Base-by-base conservation (phyloP, 92 coral and sea anemone genomes). In the Parazoanthus atlanticus region DNA sequence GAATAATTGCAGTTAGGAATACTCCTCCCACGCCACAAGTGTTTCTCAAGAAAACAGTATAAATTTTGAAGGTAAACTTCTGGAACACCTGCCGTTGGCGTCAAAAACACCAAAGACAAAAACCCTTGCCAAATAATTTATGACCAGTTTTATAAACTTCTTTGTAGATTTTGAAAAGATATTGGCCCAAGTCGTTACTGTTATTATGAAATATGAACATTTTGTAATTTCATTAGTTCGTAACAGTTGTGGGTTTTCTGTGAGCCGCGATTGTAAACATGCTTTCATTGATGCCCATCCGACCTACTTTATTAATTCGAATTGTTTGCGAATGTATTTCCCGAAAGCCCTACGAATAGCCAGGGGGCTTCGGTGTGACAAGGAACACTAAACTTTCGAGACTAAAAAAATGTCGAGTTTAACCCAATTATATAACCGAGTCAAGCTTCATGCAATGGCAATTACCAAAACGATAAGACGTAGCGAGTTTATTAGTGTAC, bases 141-240 rank as follows among this genome's bases (percentile, higher is more conserved):
- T 75, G 47, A 34, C n/a, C 49, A 75, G 49, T 33, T 73, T 36
- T 6, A 21, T 16, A 36, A 75, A 75, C 26, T 75, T 2, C n/a
- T 33, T 75, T 75, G 17, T 75, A 75, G 46, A 19, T 17, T 75
- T 17, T 75, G 13, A 41, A 73, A 16, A 74, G 8, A 33, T 12
- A 74, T 19, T 33, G 23, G 78, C 78, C 12, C 43, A 19, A 75
- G 52, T 75, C 49, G 79, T 33, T 75, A 36, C 43, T 32, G 43
- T 75, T 33, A 34, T 30, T 61, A 61, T 19, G 49, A 36, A 75
- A 21, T 21, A 75, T 41, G 79, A 38, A 38, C 79, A 36, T 10
- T 75, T 75, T n/a, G 40, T 75, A 75, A 75, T 75, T 75, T 75
- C 49, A 36, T 75, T 75, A 75, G 36, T 75, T 19, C 26, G 79